These are phyloP conservation scores for Pyrochroa serraticornis DNA, from an alignment of 2,888 invertebrate genomes.

Conservation along the genomic window DNA sequence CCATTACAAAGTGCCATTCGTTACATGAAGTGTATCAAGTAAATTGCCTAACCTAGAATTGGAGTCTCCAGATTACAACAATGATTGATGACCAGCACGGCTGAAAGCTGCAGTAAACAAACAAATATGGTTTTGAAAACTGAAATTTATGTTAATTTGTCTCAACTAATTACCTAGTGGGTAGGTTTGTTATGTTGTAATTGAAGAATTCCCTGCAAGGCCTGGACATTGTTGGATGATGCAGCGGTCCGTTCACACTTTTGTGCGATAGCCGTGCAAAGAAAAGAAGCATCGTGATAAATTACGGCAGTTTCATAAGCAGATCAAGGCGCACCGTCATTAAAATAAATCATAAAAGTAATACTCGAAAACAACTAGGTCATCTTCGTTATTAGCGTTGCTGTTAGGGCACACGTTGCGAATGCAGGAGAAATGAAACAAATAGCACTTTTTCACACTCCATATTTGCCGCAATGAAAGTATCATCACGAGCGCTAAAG, in stretches of 20 bases:
- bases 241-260: slow-evolving; percentile 9
- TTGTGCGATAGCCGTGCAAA: slow-evolving; percentile 1
- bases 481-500: slow-evolving; percentile 26
- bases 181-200: no score
- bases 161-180: no score
- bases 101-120: no score
- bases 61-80: neutral
- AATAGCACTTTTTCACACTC: slow-evolving; percentile 19
- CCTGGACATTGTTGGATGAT: slow-evolving; percentile 1
- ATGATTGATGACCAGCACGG: no score
- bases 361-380: slow-evolving; percentile 16
- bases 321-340: slow-evolving; percentile 20
- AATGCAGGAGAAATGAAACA: slow-evolving; percentile 25
- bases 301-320: slow-evolving; percentile 19
- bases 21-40: slow-evolving; percentile 10
- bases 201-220: neutral
- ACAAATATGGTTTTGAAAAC: no score
- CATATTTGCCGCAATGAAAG: slow-evolving; percentile 27
- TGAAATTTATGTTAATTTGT: no score
- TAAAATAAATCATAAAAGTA: slow-evolving; percentile 10
- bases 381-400: neutral
- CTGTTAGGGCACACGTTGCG: slow-evolving; percentile 12
- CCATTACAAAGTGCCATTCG: slow-evolving; percentile 8
- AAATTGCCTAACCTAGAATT: slow-evolving; percentile 16
- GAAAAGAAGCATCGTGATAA: slow-evolving; percentile 10